Evolutionary conservation across 1,140 invertebrate species (phyloP), one percentile per base, ranked within the genome.

Genomic region (Idris sp.): DNA sequence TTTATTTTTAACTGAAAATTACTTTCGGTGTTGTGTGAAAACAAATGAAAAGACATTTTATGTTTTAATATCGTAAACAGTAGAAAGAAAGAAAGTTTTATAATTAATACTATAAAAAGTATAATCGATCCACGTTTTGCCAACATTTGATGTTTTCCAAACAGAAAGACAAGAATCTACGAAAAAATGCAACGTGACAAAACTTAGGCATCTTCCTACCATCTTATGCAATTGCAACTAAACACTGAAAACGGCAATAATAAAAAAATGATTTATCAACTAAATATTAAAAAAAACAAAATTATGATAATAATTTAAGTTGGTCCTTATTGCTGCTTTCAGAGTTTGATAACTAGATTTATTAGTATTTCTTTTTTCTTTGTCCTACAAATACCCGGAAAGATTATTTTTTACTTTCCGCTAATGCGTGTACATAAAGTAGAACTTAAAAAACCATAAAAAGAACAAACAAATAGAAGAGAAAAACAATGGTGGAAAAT

Each of bases 381-480:
- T 56, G 59, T 74, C 71, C 62, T 56, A n/a, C 7, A 14, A 33
- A 40, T 44, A 9, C 13, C 30, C 13, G 56, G 56, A 65, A 74
- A 65, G 53, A 28, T 56, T 49, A 54, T 64, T 61, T 71, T 14
- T 7, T 31, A 58, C 51, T 68, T 62, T 65, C 54, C 54, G 36
- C 36, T 41, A 58, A 28, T 40, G 54, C 73, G 59, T 75, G 73
- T 75, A 75, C 46, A 75, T 75, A 75, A 59, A 51, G 38, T 65
- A 59, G 54, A n/a, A 22, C 6, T 4, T 22, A 22, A 6, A 6
- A 22, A 6, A 49, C 59, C 46, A 64, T 49, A 49, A 53, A 48
- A 54, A 44, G 14, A 36, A 0, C 46, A 61, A 36, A 10, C 7
- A 36, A 33, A 56, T 16, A 46, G 15, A 38, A 40, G 56, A 18